Conservation (phyloP, 1,140 invertebrate species). For the Drosophila carrolli region DNA sequence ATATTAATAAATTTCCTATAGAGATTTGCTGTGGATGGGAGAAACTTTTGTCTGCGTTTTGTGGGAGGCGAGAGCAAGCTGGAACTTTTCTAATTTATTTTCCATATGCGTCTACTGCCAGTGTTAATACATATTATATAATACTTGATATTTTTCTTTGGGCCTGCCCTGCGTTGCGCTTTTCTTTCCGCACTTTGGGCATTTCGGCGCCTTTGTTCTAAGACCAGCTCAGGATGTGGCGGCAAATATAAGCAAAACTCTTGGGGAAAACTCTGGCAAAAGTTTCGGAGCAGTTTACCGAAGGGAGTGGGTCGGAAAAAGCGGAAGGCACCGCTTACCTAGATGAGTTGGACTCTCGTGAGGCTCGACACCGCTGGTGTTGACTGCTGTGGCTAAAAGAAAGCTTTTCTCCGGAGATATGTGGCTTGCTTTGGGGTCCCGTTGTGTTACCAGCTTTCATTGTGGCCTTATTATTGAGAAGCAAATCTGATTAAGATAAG, state of each 20-base stretch:
- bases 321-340: constrained; percentile 44
- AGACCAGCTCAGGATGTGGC: constrained; percentile 44
- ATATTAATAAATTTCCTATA: constrained; percentile 77
- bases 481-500: constrained; percentile 18
- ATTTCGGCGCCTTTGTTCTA: constrained; percentile 65
- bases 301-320: not conserved
- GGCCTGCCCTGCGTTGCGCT: constrained; percentile 28
- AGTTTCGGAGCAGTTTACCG: constrained; percentile 22
- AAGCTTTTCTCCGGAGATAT: constrained; percentile 4
- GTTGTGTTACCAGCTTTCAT: not conserved
- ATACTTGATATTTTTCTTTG: constrained; percentile 77
- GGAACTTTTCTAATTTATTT: constrained; percentile 80
- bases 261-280: constrained; percentile 40
- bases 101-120: constrained; percentile 50
- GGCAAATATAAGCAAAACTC: constrained; percentile 47
- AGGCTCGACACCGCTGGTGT: constrained; percentile 53
- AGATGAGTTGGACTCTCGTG: constrained; percentile 31
- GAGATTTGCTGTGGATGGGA: constrained; percentile 19
- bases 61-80: constrained; percentile 36
- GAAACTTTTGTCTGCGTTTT: constrained; percentile 55
- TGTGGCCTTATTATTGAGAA: constrained; percentile 3
- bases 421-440: not conserved
- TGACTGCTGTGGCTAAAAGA: constrained; percentile 52
- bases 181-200: constrained; percentile 20
- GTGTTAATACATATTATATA: constrained; percentile 77